Conservation (phyloP, 2,797 vertebrate genomes). For the Lacerta viridis region DNA sequence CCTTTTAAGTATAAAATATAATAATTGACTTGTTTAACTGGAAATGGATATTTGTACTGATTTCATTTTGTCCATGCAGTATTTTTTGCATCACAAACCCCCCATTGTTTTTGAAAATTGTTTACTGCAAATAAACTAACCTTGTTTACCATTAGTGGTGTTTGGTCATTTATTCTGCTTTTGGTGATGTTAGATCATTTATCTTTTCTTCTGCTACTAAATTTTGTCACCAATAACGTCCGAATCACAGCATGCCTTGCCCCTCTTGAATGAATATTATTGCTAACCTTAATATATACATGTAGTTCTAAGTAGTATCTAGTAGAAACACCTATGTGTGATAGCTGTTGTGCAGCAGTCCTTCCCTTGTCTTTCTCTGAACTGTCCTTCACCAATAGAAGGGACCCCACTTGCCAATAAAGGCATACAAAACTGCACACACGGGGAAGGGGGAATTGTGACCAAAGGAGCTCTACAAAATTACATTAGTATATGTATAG, state of each 20-base stretch:
- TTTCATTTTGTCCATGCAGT: background rate
- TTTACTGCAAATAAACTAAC: constrained; percentile 12
- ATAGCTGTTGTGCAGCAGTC: background rate
- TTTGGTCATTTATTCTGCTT: background rate
- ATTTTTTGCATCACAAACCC: background rate
- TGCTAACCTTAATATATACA: background rate
- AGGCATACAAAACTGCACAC: too few species aligned
- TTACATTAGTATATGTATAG: background rate
- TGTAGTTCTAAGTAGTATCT: background rate
- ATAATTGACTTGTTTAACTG: background rate
- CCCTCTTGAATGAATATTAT: background rate
- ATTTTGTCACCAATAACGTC: background rate
- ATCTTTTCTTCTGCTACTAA: background rate
- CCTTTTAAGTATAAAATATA: background rate
- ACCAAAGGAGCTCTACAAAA: background rate
- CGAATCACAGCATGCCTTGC: background rate
- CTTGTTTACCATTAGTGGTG: background rate
- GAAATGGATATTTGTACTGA: background rate
- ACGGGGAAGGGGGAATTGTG: background rate
- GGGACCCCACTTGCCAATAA: too few species aligned
- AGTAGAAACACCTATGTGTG: background rate
- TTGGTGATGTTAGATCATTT: background rate
- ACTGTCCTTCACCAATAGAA: too few species aligned
- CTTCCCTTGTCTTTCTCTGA: too few species aligned
- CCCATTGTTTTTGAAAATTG: background rate